Conservation (phyloP, 2,888 invertebrate species). For the Papilio gigon region DNA sequence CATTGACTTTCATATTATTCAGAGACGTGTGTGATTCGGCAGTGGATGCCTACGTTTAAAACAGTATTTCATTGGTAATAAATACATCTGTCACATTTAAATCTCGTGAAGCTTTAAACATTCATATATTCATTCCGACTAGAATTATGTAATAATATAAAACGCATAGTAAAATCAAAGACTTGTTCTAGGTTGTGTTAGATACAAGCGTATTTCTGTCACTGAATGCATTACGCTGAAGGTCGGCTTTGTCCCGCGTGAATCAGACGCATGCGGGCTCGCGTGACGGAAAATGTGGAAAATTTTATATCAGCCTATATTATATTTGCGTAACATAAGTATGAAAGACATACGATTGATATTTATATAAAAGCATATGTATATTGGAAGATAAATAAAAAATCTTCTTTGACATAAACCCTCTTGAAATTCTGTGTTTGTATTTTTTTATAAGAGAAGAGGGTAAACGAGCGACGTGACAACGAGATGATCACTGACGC, state of each 20-base stretch:
- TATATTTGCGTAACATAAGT: slow-evolving; percentile 24
- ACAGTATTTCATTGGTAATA: too few relatives aligned
- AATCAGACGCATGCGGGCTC: slow-evolving; percentile 54
- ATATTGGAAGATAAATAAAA: neutral
- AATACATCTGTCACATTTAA: neutral
- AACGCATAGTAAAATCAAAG: slow-evolving; percentile 41
- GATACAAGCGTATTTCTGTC: slow-evolving; percentile 52
- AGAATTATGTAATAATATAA: slow-evolving; percentile 14
- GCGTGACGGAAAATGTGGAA: slow-evolving; percentile 51
- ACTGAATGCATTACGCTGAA: slow-evolving; percentile 49
- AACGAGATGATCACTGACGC: too few relatives aligned
- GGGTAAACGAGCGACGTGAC: too few relatives aligned
- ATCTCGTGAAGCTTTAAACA: neutral
- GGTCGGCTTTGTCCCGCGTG: slow-evolving; percentile 59
- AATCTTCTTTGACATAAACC: too few relatives aligned
- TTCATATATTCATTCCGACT: slow-evolving; percentile 21
- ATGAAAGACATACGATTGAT: neutral
- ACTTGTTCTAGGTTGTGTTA: slow-evolving; percentile 49
- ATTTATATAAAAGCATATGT: neutral
- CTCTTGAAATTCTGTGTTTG: too few relatives aligned
- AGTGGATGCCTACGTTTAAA: too few relatives aligned
- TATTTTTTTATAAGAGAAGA: too few relatives aligned
- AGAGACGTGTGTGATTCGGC: too few relatives aligned
- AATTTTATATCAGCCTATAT: slow-evolving; percentile 34
- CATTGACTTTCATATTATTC: too few relatives aligned